phyloP scores from a whole-genome alignment of 2,113 vertebrate genomes.

The Engraulis encrasicolus region DNA sequence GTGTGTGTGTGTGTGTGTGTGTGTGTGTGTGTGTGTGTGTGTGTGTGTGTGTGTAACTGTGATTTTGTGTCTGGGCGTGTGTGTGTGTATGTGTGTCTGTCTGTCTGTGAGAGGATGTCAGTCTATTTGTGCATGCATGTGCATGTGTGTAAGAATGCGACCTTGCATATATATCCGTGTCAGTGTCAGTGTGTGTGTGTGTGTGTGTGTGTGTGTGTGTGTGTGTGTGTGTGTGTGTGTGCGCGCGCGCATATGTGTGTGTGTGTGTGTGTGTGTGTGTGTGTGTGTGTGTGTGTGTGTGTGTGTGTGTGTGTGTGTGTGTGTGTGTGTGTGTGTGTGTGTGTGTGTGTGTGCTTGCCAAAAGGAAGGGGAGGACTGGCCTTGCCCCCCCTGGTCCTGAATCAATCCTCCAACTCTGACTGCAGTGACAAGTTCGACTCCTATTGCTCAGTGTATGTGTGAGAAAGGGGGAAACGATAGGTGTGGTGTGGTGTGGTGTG shows the following conservation, averaged over 20 bases:
- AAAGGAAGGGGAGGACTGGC: background rate
- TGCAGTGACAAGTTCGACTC: background rate
- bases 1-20: background rate
- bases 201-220: constrained; percentile 27
- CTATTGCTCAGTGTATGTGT: background rate
- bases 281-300: constrained; percentile 7
- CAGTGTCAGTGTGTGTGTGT: background rate
- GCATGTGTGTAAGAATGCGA: background rate
- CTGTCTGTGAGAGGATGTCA: background rate
- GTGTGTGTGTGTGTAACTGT: background rate
- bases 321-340: constrained; percentile 17
- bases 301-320: background rate
- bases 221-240: constrained; percentile 37
- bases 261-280: constrained; percentile 35
- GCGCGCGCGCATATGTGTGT: constrained; percentile 24
- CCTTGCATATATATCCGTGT: background rate
- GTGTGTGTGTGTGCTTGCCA: background rate
- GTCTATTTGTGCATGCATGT: background rate
- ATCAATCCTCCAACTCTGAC: constrained; percentile 22
- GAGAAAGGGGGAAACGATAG: background rate
- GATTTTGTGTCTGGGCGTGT: background rate
- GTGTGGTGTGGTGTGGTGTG: background rate
- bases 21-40: background rate
- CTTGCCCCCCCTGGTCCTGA: constrained; percentile 33
- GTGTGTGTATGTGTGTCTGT: background rate